Evolutionary conservation across 2,888 invertebrate genomes (phyloP).

Genomic region (Piscicola geometra): DNA sequence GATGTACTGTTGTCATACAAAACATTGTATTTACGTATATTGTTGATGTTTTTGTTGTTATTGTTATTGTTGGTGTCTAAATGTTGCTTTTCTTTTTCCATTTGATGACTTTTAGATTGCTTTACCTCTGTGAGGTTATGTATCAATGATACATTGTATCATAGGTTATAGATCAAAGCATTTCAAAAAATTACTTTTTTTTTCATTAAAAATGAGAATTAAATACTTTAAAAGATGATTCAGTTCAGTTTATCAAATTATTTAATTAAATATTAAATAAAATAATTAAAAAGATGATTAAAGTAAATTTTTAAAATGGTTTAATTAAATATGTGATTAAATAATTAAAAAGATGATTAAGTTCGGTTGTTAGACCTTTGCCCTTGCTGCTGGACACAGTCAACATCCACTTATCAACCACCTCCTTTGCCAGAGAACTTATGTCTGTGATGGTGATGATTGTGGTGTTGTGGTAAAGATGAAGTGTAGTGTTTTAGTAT

Average conservation of each 20-base stretch:
- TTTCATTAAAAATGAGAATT: not conserved
- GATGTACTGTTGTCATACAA: too few species aligned
- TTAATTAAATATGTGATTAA: too few species aligned
- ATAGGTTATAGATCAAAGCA: too few species aligned
- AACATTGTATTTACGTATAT: too few species aligned
- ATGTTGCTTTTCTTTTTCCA: too few species aligned
- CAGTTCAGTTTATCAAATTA: not conserved
- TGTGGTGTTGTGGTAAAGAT: too few species aligned
- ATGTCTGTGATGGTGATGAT: constrained; percentile 2
- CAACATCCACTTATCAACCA: constrained; percentile 19
- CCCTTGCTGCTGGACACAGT: constrained; percentile 13
- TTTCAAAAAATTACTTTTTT: too few species aligned
- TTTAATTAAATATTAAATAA: not conserved
- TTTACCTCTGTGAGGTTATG: not conserved
- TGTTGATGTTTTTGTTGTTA: not conserved
- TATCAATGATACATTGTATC: too few species aligned
- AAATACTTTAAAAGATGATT: not conserved
- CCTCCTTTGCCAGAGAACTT: constrained; percentile 1
- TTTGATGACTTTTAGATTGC: not conserved
- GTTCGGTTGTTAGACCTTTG: too few species aligned
- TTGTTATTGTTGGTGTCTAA: not conserved
- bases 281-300: too few species aligned
- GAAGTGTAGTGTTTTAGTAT: too few species aligned
- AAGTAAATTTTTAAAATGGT: too few species aligned
- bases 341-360: not conserved